Conservation (phyloP, 2,797 vertebrate genomes). For the Microctenopoma lineatum region DNA sequence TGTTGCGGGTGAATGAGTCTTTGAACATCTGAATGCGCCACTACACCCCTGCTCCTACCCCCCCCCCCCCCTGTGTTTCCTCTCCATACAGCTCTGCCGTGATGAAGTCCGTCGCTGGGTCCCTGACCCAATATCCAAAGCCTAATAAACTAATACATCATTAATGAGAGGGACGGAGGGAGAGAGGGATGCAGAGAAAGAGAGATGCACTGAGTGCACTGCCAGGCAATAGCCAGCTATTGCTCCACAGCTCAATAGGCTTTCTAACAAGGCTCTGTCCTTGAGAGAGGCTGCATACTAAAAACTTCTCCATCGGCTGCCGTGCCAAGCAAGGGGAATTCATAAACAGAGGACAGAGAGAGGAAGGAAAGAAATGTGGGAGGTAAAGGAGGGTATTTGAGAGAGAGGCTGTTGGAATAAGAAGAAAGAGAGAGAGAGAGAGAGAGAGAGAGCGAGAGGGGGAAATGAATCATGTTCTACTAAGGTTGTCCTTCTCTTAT, state of each 20-base stretch:
- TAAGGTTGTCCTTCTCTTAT: constrained; percentile 72
- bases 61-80: constrained; percentile 62
- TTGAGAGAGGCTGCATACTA: constrained; percentile 88
- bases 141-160: constrained; percentile 83
- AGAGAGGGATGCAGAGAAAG: constrained; percentile 52
- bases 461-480: constrained; percentile 66
- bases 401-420: constrained; percentile 62
- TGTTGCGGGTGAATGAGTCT: constrained; percentile 26
- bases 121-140: constrained; percentile 80
- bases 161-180: constrained; percentile 74
- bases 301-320: constrained; percentile 82
- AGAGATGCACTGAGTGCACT: constrained; percentile 61
- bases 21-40: constrained; percentile 63
- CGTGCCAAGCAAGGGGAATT: constrained; percentile 84
- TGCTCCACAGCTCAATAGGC: constrained; percentile 82
- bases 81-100: constrained; percentile 63
- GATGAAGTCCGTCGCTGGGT: constrained; percentile 78
- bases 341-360: constrained; percentile 81
- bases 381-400: constrained; percentile 57
- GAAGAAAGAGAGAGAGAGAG: constrained; percentile 24
- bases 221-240: constrained; percentile 61
- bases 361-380: constrained; percentile 23
- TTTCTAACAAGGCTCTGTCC: constrained; percentile 84
- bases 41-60: constrained; percentile 46
- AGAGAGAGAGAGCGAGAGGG: constrained; percentile 34